These are phyloP conservation scores for Meteorus cinctellus DNA, from an alignment of 2,888 invertebrate species.

Conservation along the genomic window DNA sequence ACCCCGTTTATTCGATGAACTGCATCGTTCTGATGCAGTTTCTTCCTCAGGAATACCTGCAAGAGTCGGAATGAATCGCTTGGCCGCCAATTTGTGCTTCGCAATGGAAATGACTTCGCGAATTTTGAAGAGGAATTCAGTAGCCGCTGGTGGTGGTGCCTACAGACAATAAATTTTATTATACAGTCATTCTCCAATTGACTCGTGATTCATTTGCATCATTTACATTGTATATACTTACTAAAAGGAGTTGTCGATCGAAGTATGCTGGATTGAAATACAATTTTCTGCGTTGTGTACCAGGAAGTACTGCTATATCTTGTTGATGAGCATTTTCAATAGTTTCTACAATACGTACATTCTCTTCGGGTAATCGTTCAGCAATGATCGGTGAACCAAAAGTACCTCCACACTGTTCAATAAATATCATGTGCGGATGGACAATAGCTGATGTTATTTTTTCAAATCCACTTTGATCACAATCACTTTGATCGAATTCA, in stretches of 20 bases:
- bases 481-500: conserved; percentile 63
- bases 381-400: conserved; percentile 64
- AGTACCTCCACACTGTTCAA: conserved; percentile 70
- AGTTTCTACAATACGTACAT: conserved; percentile 89
- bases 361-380: conserved; percentile 87
- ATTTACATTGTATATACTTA: conserved; percentile 72
- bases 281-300: conserved; percentile 84
- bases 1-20: conserved; percentile 54
- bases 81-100: conserved; percentile 89
- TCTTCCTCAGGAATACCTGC: conserved; percentile 89
- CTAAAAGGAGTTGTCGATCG: conserved; percentile 88
- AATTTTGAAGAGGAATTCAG: conserved; percentile 91
- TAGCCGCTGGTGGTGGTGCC: conserved; percentile 92
- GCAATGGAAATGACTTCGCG: conserved; percentile 93
- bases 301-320: conserved; percentile 72
- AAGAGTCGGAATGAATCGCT: conserved; percentile 86
- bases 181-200: conserved; percentile 3
- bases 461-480: conserved; percentile 63
- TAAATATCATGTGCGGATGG: conserved; percentile 76
- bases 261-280: conserved; percentile 95
- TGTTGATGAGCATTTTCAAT: conserved; percentile 75
- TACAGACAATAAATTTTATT: conserved; percentile 65
- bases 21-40: conserved; percentile 66
- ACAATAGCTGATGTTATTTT: conserved; percentile 82
- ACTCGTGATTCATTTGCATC: conserved; percentile 9